phyloP scores from a whole-genome alignment of 2,113 vertebrate species.

The Myiagra hebetior region DNA sequence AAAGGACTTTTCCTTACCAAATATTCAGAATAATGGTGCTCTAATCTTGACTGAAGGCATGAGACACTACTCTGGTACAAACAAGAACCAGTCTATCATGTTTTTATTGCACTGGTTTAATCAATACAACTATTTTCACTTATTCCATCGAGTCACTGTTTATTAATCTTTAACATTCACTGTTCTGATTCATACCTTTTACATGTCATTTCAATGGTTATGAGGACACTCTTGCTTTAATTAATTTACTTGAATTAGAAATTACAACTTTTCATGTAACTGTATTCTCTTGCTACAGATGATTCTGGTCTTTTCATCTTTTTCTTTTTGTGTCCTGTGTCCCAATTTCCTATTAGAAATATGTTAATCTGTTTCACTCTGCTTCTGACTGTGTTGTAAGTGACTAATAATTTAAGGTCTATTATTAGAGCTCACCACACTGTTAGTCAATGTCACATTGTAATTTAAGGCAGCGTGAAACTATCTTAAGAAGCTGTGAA shows the following conservation, averaged over 20 bases:
- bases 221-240: background rate
- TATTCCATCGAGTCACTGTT: background rate
- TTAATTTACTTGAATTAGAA: background rate
- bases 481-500: conserved; percentile 39
- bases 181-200: background rate
- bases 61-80: background rate
- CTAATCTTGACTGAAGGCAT: background rate
- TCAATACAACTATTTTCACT: background rate
- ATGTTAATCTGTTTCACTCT: background rate
- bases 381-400: conserved; percentile 27
- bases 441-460: conserved; percentile 55
- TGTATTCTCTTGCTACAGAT: background rate
- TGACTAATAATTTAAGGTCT: conserved; percentile 61
- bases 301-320: background rate
- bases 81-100: background rate
- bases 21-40: background rate
- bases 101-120: background rate
- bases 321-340: background rate
- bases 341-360: conserved; percentile 36
- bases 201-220: background rate
- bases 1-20: background rate
- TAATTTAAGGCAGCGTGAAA: conserved; percentile 51
- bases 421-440: conserved; percentile 60
- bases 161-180: background rate
- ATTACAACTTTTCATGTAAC: background rate